Evolutionary conservation across 2,113 vertebrate genomes (phyloP), one percentile per base, ranked within the genome.

Genomic region (Stercorarius parasiticus): DNA sequence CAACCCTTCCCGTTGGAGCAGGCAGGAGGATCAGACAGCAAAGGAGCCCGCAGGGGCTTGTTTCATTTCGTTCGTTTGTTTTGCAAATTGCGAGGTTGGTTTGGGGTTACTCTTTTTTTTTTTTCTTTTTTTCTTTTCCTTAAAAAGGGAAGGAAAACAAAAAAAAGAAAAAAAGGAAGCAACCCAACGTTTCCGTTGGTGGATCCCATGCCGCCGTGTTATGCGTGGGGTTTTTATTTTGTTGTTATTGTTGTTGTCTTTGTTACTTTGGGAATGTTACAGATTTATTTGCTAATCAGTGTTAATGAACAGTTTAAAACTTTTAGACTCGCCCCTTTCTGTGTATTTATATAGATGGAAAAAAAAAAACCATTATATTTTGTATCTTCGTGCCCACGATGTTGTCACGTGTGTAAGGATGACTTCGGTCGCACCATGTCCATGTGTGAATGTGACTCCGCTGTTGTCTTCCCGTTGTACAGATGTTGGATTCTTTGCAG

Each of bases 291-390:
- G 89, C 90, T 96, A 76, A 95, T 97, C 97, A 97, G 97, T 97
- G 96, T 98, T 97, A 95, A 97, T 87, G 90, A 94, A 80, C 89
- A 59, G 85, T 82, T 86, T 53, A 66, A 93, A 95, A 81, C 81
- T 56, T 87, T 92, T 91, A 94, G 84, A 64, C 93, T 95, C 2
- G 74, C 94, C 86, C 42, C 22, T 40, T 89, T 96, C 95, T 97
- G 92, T 98, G 98, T 98, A 98, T 98, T 98, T 98, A 98, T 98
- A 98, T 97, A 98, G 98, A 98, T 98, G 98, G 97, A 98, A 98
- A 98, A 98, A 98, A 98, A 98, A 83, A 98, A 97, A 80, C 47
- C 84, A 92, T 98, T 98, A 95, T 98, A 96, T 98, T 98, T 98
- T 98, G 97, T 98, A 98, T 98, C 97, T 87, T 98, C 79, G 88